phyloP scores from a whole-genome alignment of 2,888 invertebrate species.

The Dendrolimus pini region DNA sequence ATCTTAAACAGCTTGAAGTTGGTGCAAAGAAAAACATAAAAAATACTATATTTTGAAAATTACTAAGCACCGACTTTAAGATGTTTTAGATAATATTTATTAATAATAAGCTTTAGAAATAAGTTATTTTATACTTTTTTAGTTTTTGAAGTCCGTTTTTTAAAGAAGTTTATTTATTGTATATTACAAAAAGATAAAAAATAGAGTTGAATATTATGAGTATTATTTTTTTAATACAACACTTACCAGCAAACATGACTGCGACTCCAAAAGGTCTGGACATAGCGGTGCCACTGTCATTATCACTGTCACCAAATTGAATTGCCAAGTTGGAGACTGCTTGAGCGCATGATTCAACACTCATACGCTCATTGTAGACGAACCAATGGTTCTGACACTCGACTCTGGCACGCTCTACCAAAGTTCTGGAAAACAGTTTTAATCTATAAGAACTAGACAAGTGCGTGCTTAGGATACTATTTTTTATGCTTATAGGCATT shows the following conservation, averaged over 20 bases:
- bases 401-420: slow-evolving; percentile 95
- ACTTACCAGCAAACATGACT: slow-evolving; percentile 92
- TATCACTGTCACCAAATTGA: slow-evolving; percentile 98
- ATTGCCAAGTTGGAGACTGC: slow-evolving; percentile 99
- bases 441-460: not conserved
- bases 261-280: slow-evolving; percentile 99
- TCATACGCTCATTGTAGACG: slow-evolving; percentile 97
- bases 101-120: no score
- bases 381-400: slow-evolving; percentile 99
- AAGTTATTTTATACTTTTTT: no score
- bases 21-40: no score
- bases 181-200: no score
- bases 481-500: not conserved
- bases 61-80: no score
- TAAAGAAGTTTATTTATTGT: no score
- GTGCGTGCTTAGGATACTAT: no score
- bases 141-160: no score
- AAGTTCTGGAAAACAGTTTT: slow-evolving; percentile 73
- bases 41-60: no score
- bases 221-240: not conserved
- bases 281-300: slow-evolving; percentile 95
- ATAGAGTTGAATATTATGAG: no score
- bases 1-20: no score
- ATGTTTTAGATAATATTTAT: no score
- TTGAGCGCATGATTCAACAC: slow-evolving; percentile 97